Evolutionary conservation across 2,888 invertebrate genomes (phyloP), one percentile per base, ranked within the genome.

Genomic region (Thecocarcelia acutangulata): DNA sequence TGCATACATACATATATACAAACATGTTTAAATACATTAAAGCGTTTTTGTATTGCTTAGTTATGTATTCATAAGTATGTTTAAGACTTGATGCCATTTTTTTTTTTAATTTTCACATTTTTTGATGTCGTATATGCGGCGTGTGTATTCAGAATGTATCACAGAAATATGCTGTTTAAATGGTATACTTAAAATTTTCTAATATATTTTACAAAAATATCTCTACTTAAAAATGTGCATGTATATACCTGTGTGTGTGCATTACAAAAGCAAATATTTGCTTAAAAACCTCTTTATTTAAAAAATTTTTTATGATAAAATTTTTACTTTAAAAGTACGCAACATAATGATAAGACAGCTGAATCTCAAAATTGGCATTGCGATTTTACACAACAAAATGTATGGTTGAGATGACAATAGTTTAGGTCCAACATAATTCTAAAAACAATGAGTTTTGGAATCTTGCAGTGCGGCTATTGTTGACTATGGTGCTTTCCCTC

Each of bases 91-190:
- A 40, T 63, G 76, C 54, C 44, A 19, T 59, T 68, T 50, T 17
- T 56, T 56, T 64, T 54, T 54, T 40, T n/a, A 56, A 61, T 28
- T 69, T 64, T 9, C 11, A 40, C 4, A 11, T 9, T 17, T 52
- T 44, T 63, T 56, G 56, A 17, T 21, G 54, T n/a, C 12, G 0
- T 19, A 42, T 17, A 44, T 19, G 63, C 13, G 17, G 46, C 58
- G 59, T 52, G 12, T 48, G 73, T 19, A 13, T 70, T 46, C 8
- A 28, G 40, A 56, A 40, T 58, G 58, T n/a, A 40, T 70, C n/a
- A 33, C 48, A 58, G 63, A 77, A 81, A 77, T 73, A 69, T 77
- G 4, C 21, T 63, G 56, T 66, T 70, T 73, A 56, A 81, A 77
- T 68, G 66, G 73, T 77, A 52, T 58, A 75, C 75, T 75, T 64